Evolutionary conservation across 1,140 invertebrate species (phyloP).

Genomic region (Belonocnema kinseyi): DNA sequence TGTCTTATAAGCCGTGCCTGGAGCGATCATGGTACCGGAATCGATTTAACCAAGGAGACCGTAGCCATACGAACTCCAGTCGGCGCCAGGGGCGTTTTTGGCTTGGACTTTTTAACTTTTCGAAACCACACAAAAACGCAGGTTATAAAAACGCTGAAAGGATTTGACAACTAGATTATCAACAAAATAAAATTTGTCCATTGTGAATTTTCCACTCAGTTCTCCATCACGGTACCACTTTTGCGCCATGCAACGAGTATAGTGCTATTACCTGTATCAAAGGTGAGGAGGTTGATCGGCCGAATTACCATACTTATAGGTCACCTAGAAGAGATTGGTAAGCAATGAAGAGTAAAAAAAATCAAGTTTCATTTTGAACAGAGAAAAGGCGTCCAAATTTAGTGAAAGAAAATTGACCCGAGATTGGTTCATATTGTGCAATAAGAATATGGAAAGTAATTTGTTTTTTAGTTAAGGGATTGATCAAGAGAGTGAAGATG

Average conservation of each 20-base stretch:
- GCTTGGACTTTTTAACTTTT: background rate
- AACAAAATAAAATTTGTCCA: background rate
- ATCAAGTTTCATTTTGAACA: no score
- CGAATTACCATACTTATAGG: conserved; percentile 66
- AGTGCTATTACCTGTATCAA: conserved; percentile 48
- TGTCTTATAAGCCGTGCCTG: background rate
- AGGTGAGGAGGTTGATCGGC: conserved; percentile 71
- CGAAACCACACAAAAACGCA: no score
- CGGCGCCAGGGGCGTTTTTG: background rate
- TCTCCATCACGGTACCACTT: no score
- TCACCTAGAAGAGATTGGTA: conserved; percentile 40
- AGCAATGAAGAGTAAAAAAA: conserved; percentile 19
- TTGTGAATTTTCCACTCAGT: no score
- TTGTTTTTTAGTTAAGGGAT: no score
- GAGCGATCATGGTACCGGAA: conserved; percentile 17
- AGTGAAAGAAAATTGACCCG: no score
- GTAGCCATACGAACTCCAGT: background rate
- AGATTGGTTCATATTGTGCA: no score
- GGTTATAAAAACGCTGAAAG: background rate
- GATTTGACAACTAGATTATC: background rate
- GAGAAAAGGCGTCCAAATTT: background rate
- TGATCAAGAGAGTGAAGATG: no score
- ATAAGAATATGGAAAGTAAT: no score
- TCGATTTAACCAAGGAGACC: background rate
- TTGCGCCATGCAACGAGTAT: no score